Evolutionary conservation across 64 coral and sea anemone genomes (phyloP).

Genomic region (Stichodactyla helianthus): DNA sequence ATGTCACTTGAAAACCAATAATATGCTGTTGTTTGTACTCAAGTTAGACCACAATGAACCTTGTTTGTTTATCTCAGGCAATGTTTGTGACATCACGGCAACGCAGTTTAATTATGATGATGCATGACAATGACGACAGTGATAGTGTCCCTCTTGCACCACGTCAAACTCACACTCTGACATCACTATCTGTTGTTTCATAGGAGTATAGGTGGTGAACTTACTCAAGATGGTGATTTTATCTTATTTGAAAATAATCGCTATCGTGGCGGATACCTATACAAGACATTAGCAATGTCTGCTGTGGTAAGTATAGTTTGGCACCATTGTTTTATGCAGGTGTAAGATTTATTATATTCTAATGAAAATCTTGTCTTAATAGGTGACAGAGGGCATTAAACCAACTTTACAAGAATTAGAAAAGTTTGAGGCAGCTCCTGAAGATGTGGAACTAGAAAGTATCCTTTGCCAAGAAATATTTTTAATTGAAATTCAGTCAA

Average conservation of each 20-base stretch:
- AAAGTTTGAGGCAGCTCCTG: constrained; percentile 91
- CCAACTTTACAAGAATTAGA: constrained; percentile 85
- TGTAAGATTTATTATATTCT: background rate
- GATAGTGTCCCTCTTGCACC: background rate
- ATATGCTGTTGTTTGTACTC: no score
- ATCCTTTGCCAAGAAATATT: constrained; percentile 12
- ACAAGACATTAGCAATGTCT: constrained; percentile 95
- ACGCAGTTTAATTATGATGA: background rate
- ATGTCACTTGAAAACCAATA: no score
- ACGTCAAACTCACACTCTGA: no score
- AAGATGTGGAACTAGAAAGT: constrained; percentile 98
- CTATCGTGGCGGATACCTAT: constrained; percentile 89
- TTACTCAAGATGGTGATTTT: constrained; percentile 95
- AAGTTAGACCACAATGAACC: no score
- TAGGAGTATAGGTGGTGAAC: constrained; percentile 85
- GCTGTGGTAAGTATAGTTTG: constrained; percentile 67
- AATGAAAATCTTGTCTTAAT: background rate
- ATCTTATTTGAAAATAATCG: constrained; percentile 95
- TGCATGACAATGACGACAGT: background rate
- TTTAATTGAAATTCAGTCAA: no score
- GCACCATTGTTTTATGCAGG: background rate
- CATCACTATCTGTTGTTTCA: background rate
- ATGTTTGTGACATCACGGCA: no score
- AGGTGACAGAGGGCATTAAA: constrained; percentile 96
- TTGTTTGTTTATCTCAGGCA: no score